Evolutionary conservation across 2,797 vertebrate species (phyloP), one percentile per base, ranked within the genome.

Genomic region (Corythornis leucogaster): DNA sequence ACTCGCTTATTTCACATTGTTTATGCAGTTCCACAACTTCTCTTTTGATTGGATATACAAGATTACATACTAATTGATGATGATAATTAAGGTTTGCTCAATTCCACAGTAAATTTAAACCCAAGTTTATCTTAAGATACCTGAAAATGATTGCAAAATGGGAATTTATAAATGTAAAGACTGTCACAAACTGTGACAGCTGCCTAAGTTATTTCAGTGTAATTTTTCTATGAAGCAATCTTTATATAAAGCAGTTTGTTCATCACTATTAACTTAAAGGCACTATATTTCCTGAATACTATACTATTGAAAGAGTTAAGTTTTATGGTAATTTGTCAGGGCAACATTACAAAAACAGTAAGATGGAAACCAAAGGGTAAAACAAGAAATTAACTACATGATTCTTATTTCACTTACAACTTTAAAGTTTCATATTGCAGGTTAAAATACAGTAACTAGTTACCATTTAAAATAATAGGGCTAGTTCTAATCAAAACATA

Each of bases 321-420:
- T 82, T 94, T 96, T 92, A 92, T 81, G 45, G 42, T 26, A 93
- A 50, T 91, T 94, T 83, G 85, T 57, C 61, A 90, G 93, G 70
- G 91, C 87, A 97, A 48, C 71, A 51, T 96, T 94, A 96, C 80
- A 96, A 95, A 96, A 97, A 89, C 83, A 95, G 94, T 90, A 91
- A 97, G 92, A 96, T 97, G 97, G 98, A 98, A 98, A 98, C 97
- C 98, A 98, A 98, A 98, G 97, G 97, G 98, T 98, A 98, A 98
- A 98, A 98, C 92, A 95, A 93, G 91, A 80, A 96, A 80, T 94
- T 85, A 94, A 94, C 85, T 93, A 75, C 33, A 59, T 45, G 85
- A 92, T 48, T 91, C 85, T 97, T 94, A 93, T 50, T 94, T 95
- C 84, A 95, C 93, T 96, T 94, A 91, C 25, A 96, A 96, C 83